Evolutionary conservation across 37 sponge, comb jelly and placozoan genomes (phyloP).

Genomic region (Agelas oroides): DNA sequence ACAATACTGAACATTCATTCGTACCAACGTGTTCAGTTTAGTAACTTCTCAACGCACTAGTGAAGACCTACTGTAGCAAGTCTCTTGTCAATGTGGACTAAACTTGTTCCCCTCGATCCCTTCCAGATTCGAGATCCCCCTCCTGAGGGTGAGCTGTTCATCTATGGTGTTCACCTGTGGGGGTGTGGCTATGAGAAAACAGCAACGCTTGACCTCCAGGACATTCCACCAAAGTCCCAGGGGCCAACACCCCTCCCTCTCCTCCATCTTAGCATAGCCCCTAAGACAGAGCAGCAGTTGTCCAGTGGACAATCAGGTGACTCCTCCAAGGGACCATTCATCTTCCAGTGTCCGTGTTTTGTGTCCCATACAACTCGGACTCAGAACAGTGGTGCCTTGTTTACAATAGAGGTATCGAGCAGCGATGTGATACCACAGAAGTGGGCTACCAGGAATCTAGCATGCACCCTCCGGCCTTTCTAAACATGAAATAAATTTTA

Average conservation of each 20-base stretch:
- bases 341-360: constrained; percentile 64
- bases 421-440: constrained; percentile 47
- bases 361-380: neutral
- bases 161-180: constrained; percentile 82
- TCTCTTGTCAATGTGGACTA: no score
- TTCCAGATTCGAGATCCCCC: constrained; percentile 90
- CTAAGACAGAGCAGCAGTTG: neutral
- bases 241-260: constrained; percentile 66
- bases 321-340: constrained; percentile 40
- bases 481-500: neutral
- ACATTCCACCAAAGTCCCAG: constrained; percentile 64
- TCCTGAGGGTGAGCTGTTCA: constrained; percentile 81
- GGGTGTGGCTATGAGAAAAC: constrained; percentile 77
- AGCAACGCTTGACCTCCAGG: constrained; percentile 65
- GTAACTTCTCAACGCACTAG: no score
- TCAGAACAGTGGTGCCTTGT: constrained; percentile 33
- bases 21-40: no score
- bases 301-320: neutral
- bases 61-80: no score
- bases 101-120: no score
- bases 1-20: no score
- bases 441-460: constrained; percentile 70
- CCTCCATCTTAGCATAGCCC: constrained; percentile 60
- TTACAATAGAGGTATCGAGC: constrained; percentile 53
- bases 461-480: constrained; percentile 75